Percentiles rank a stretch among this genome's conserved stretches.
Evolutionary conservation across 2,888 invertebrate genomes (phyloP).

Genomic region (Campopleginae sp.): DNA sequence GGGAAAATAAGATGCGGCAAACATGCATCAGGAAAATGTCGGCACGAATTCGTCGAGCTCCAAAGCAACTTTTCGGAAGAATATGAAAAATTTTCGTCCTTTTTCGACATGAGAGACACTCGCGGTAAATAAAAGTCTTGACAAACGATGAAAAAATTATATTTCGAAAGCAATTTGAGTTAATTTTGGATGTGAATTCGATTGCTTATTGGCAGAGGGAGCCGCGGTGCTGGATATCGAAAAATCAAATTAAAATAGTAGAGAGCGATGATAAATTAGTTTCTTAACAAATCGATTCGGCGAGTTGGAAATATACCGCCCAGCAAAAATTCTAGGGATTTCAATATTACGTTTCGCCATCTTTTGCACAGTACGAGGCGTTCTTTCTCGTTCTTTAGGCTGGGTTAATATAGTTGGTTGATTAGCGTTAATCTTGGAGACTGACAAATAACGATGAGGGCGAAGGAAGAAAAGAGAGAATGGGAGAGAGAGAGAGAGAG

Average conservation of each 20-base stretch:
- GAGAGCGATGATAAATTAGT: conserved; percentile 59
- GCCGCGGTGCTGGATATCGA: conserved; percentile 25
- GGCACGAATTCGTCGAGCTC: neutral
- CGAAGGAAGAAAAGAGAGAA: neutral
- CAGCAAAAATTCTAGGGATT: conserved; percentile 57
- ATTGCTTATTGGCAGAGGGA: conserved; percentile 11
- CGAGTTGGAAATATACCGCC: conserved; percentile 49
- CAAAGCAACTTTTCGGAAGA: neutral
- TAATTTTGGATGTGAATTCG: neutral
- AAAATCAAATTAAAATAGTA: conserved; percentile 51
- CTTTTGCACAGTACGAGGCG: conserved; percentile 16
- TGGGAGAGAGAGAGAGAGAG: conserved; percentile 8
- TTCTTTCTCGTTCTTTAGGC: conserved; percentile 18
- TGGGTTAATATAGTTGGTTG: conserved; percentile 48
- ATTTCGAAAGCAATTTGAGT: conserved; percentile 4
- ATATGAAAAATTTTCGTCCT: neutral
- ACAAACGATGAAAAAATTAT: neutral
- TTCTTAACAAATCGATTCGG: conserved; percentile 60
- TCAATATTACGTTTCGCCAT: conserved; percentile 48
- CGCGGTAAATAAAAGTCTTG: neutral
- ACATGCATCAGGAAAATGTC: neutral
- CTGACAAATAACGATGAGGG: conserved; percentile 63
- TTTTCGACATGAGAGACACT: neutral
- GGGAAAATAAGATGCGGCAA: conserved; percentile 6
- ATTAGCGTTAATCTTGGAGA: conserved; percentile 58